Conservation (phyloP, 2,797 vertebrate species). For the Eurystomus glaucurus region DNA sequence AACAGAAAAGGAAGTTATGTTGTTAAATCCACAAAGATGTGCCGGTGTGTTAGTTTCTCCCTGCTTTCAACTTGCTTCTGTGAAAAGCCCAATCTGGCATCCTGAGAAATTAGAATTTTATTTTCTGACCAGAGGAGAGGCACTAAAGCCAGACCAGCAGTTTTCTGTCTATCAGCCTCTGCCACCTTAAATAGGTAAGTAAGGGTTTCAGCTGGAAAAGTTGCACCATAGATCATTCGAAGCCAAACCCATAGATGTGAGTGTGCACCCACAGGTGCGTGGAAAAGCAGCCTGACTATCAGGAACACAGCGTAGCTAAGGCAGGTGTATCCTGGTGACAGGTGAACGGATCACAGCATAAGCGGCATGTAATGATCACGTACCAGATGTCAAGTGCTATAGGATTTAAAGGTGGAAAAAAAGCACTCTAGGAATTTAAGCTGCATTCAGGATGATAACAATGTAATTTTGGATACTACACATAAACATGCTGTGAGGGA, state of each 20-base stretch:
- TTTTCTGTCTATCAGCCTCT: background rate
- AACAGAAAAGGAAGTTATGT: background rate
- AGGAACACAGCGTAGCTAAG: rapidly evolving
- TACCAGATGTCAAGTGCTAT: background rate
- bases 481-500: slow-evolving; percentile 13
- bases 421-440: slow-evolving; percentile 28
- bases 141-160: background rate
- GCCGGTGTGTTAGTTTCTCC: background rate
- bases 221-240: background rate
- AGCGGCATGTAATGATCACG: background rate
- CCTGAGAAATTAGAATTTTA: background rate
- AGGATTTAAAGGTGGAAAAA: slow-evolving; percentile 22
- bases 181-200: background rate
- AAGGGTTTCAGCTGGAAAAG: background rate
- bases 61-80: background rate
- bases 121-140: background rate
- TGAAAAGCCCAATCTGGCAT: background rate
- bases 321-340: slow-evolving; percentile 4
- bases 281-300: background rate
- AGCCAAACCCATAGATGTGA: background rate
- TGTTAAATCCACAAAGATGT: background rate
- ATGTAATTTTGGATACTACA: slow-evolving; percentile 27
- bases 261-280: background rate
- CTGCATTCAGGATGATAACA: background rate
- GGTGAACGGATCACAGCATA: background rate